Base-by-base conservation (phyloP, 2,888 invertebrate genomes). In the Euclidia mi region DNA sequence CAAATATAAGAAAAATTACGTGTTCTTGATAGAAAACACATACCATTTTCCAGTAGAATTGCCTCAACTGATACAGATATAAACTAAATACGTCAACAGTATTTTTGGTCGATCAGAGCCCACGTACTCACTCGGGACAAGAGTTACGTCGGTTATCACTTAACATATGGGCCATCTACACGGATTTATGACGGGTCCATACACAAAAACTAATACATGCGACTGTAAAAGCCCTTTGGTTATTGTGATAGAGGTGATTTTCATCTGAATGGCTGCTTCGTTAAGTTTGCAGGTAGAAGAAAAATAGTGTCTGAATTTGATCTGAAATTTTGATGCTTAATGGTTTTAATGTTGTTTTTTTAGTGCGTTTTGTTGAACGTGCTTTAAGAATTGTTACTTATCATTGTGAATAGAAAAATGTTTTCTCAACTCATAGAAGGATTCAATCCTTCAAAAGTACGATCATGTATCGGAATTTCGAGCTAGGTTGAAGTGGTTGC, bases 161-260 rank as follows among this genome's bases (percentile, higher is more conserved):
- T 62, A 86, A 89, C 85, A 78, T 85, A 89, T 88, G 82, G 84
- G 68, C 79, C 81, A 78, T 77, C 74, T 60, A 57, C 64, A 58
- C 61, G 72, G 81, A 89, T 89, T 89, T 89, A 89, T 88, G 82
- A 82, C 76, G 75, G 85, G 79, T 79, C 82, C 79, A 74, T 77
- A 64, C 67, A 32, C 28, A 28, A 60, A 38, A 53, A 66, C 50
- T 58, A 56, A 62, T 35, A 47, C 38, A 35, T 46, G 44, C 38
- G 43, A 31, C 12, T 31, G 49, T 31, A 44, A 49, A 59, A 47
- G 41, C 49, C 31, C 56, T 72, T 57, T 20, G 3, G 7, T 25
- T 3, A 3, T 14, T 44, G 45, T 12, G 18, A 46, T 51, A 72
- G 57, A 41, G 52, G 18, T 38, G 20, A 31, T 48, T 53, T 52